Evolutionary conservation across 2,113 vertebrate species (phyloP), one percentile per base, ranked within the genome.

Genomic region (Tricholaema leucomelas): DNA sequence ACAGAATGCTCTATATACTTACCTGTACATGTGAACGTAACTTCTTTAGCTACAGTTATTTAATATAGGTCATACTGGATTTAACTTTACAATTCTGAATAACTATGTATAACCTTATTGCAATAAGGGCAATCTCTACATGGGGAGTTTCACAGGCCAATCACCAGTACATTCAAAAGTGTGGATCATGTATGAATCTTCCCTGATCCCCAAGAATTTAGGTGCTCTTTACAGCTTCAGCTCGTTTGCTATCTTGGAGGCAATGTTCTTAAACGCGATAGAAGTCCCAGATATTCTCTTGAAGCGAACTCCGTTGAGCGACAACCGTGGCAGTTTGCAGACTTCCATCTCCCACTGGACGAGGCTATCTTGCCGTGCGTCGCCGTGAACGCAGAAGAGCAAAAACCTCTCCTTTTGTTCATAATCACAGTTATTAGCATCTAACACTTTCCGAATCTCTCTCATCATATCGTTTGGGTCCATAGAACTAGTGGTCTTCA

Each of bases 401-500:
- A 99, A 97, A 97, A 99, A 99, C 87, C 98, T 98, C 94, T 99
- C 99, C 13, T 99, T 99, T 77, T 99, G 99, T 96, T 99, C 99
- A 3, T 99, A 99, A 87, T 99, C 99, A 94, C 99, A 99, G 97
- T 98, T 99, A 96, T 99, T 99, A 85, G 98, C 98, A 28, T 99
- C 99, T 94, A 99, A 96, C 55, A 99, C 99, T 94, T 99, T 99
- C 15, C 99, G 98, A 96, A 99, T 99, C 95, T 99, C 99, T 81
- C 98, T 97, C 99, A 99, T 99, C 99, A 99, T 99, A 95, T 99
- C 99, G 1, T 98, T 98, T 0, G 99, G 99, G 97, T 99, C 99
- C 99, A 99, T 99, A 55, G 99, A 99, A 46, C 99, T 99, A 4
- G 99, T 99, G 96, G 99, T 99, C 98, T 99, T 99, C 99, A 99